Base-by-base conservation (phyloP, 2,888 invertebrate genomes). In the Hydroisotoma schaefferi region DNA sequence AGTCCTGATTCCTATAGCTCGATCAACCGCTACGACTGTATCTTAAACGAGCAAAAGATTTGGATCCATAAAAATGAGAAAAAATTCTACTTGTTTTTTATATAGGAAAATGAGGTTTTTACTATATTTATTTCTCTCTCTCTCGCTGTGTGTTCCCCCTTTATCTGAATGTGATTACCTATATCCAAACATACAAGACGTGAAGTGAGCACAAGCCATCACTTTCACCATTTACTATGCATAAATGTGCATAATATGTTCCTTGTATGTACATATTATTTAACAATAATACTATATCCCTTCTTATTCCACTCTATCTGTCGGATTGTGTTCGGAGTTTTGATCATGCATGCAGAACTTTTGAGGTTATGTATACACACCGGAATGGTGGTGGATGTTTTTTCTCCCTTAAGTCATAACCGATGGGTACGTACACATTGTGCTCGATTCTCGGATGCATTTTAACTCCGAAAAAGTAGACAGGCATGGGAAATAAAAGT, bases 61-160 rank as follows among this genome's bases (percentile, higher is more conserved):
- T n/a, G n/a, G n/a, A n/a, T n/a, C n/a, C n/a, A n/a, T n/a, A n/a
- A n/a, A n/a, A n/a, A n/a, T n/a, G n/a, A n/a, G n/a, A n/a, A n/a
- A n/a, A 65, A 65, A 65, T 62, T 65, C 59, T 62, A 65, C 61
- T 62, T 62, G 62, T 57, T 65, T 59, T 62, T n/a, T n/a, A n/a
- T 62, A 62, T 62, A 65, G 59, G 62, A 62, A 65, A 65, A 65
- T 65, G 62, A 65, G 65, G 61, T 65, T 62, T 65, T 62, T 65
- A 62, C 59, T 62, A 59, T 62, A 54, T 65, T 65, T 65, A 59
- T 59, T 53, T 55, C 58, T 43, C 51, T 54, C 47, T 59, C 53
- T 37, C n/a, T n/a, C n/a, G n/a, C n/a, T n/a, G n/a, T n/a, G n/a
- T n/a, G 37, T 37, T 58, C 59, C 58, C 58, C 57, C 54, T 40